Conservation (phyloP, 2,113 vertebrate genomes). For the Notothenia rossii region DNA sequence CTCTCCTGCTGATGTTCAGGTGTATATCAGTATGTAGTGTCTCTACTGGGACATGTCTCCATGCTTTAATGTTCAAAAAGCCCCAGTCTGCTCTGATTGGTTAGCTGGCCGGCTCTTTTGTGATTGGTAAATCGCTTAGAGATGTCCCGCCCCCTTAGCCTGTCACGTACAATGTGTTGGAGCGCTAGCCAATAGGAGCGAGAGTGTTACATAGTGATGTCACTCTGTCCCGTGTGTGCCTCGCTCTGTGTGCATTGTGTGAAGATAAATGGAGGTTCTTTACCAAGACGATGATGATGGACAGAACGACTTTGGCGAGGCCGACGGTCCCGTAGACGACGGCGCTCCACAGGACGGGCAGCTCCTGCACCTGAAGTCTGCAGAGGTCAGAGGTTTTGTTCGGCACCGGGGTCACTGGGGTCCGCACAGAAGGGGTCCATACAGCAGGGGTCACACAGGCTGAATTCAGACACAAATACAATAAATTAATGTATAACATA, state of each 20-base stretch:
- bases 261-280: slow-evolving; percentile 45
- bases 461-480: slow-evolving; percentile 17
- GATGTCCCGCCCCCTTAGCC: too few relatives aligned
- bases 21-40: too few relatives aligned
- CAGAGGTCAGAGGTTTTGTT: background rate
- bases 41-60: too few relatives aligned
- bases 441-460: slow-evolving; percentile 54
- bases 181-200: too few relatives aligned
- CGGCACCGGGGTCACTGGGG: too few relatives aligned
- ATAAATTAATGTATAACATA: background rate
- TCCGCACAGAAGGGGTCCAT: too few relatives aligned
- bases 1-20: too few relatives aligned
- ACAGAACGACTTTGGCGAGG: slow-evolving; percentile 71
- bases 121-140: too few relatives aligned
- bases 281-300: slow-evolving; percentile 70
- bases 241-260: background rate
- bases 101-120: too few relatives aligned
- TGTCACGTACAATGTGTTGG: too few relatives aligned
- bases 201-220: background rate
- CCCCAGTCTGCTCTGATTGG: too few relatives aligned
- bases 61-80: too few relatives aligned
- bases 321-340: slow-evolving; percentile 44
- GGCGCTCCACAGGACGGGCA: slow-evolving; percentile 47
- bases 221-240: background rate
- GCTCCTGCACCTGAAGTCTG: background rate